Evolutionary conservation across 1,140 invertebrate species (phyloP).

Genomic region (Caerostris extrusa): DNA sequence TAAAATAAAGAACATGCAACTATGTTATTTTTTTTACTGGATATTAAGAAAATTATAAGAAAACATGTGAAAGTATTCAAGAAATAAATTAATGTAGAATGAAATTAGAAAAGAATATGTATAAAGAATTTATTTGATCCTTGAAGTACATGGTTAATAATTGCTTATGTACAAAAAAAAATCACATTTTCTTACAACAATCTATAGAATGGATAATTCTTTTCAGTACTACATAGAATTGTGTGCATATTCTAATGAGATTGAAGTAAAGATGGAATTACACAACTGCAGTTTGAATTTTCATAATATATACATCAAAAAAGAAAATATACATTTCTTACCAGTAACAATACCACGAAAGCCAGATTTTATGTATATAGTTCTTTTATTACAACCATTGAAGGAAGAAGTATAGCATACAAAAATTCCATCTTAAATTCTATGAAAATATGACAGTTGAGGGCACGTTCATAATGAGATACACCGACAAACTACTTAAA

Average conservation of each 20-base stretch:
- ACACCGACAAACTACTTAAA: neutral
- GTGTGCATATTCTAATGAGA: constrained; percentile 20
- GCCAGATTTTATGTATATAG: neutral
- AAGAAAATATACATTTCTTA: constrained; percentile 21
- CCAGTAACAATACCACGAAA: neutral
- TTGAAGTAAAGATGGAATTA: constrained; percentile 49
- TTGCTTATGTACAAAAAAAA: constrained; percentile 64
- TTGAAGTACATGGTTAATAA: constrained; percentile 65
- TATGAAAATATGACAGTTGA: neutral
- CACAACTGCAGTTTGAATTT: neutral
- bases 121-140: constrained; percentile 51
- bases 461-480: neutral
- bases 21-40: too few relatives aligned
- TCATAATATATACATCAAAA: constrained; percentile 45
- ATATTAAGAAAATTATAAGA: too few relatives aligned
- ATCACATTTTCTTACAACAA: constrained; percentile 25
- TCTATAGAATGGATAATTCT: constrained; percentile 22
- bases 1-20: too few relatives aligned
- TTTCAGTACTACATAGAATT: constrained; percentile 23
- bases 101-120: neutral
- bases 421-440: neutral
- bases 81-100: neutral
- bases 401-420: neutral
- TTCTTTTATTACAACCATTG: neutral
- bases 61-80: too few relatives aligned